Evolutionary conservation across 2,113 vertebrate genomes (phyloP), one percentile per base, ranked within the genome.

Genomic region (Neolamprologus sp.): DNA sequence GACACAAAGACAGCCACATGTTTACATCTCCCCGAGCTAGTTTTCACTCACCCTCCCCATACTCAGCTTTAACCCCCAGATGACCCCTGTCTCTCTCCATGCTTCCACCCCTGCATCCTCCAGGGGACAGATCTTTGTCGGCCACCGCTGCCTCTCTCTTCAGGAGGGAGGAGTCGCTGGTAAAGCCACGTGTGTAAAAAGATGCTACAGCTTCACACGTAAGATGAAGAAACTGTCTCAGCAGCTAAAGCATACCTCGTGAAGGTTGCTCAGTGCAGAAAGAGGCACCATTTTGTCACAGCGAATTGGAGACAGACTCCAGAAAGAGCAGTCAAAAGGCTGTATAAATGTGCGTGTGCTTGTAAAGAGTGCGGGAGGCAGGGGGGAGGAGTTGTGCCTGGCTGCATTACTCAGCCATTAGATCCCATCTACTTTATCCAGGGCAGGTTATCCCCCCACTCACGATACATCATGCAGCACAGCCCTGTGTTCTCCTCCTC

Each of bases 351-450:
- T 81, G 79, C 7, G 35, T 65, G 54, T 23, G 45, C 6, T 65
- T 54, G 33, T 42, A 17, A 7, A 55, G 14, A 68, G 42, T 26
- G 6, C 6, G 11, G 23, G 1, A 12, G 51, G 21, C 33, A 5
- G 10, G 19, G 33, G 63, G 21, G 51, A 13, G 53, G 65, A 9
- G 31, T 85, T 5, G 10, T 80, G 78, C 63, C 82, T 60, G 78
- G 87, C 83, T 92, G 89, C 88, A 90, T 92, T 88, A 92, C 55
- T 83, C 53, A 92, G 84, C 78, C 87, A 91, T 94, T 92, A 94
- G 85, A 81, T 49, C 71, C 40, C 60, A 81, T 87, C 87, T 90
- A 73, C 31, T 85, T 84, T 90, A 51, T 90, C 84, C 85, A 89
- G 85, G 51, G 42, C 88, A 89, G 87, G 90, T 91, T 87, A 84